Percentiles rank a stretch among this genome's conserved stretches.
phyloP scores from a whole-genome alignment of 2,888 invertebrate species.

The Ectobius pallidus region DNA sequence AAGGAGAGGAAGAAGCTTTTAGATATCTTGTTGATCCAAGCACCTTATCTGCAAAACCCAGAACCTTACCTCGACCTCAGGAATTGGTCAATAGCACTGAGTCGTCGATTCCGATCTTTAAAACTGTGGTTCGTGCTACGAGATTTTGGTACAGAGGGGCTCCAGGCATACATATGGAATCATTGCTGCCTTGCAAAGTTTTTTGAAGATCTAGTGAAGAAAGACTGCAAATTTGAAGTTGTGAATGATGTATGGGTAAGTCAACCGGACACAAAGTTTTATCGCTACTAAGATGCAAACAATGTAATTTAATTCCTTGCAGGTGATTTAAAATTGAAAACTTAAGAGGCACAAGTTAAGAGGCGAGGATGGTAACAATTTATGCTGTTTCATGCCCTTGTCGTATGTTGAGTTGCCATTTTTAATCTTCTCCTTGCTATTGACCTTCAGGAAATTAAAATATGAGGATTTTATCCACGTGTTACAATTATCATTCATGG shows the following conservation, averaged over 20 bases:
- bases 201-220: constrained; percentile 69
- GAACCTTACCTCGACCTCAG: constrained; percentile 47
- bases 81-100: constrained; percentile 88
- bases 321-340: too few species aligned
- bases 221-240: constrained; percentile 76
- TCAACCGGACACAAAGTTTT: too few species aligned
- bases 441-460: too few species aligned
- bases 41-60: neutral
- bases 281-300: too few species aligned
- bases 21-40: neutral
- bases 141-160: constrained; percentile 77
- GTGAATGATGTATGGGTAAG: constrained; percentile 70
- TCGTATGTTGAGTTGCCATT: too few species aligned
- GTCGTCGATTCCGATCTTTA: constrained; percentile 80
- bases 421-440: too few species aligned
- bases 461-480: too few species aligned
- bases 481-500: too few species aligned
- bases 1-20: neutral
- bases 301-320: too few species aligned
- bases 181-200: constrained; percentile 78
- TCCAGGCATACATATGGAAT: constrained; percentile 83
- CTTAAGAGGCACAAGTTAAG: too few species aligned
- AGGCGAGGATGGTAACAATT: too few species aligned
- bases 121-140: constrained; percentile 91
- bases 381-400: too few species aligned